Base-by-base conservation (phyloP, 2,113 vertebrate genomes). In the Cyprinus carpio region DNA sequence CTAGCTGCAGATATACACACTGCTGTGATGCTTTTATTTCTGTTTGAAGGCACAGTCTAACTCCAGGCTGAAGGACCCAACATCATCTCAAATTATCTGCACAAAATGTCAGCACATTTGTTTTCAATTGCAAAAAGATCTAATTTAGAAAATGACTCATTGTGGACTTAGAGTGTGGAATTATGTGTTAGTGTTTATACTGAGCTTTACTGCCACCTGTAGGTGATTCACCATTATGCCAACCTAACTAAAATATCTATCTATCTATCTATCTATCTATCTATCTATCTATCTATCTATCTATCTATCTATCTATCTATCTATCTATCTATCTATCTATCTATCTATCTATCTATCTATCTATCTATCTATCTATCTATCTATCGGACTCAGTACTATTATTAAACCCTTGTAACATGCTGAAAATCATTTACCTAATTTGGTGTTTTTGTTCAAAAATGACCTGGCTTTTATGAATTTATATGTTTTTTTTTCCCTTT, bases 141-240 rank as follows among this genome's bases (percentile, higher is more conserved):
- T 77, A 23, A 31, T 54, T 29, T 31, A 76, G 15, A 27, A 49
- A 71, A 49, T 43, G n/a, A 49, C 9, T 58, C 46, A 37, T 6
- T 16, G 20, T 54, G 29, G 58, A 29, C 11, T 16, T 2, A 29
- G 11, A 81, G 16, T 67, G 75, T 72, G 10, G 18, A 84, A 37
- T 1, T 3, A 43, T 69, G 6, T 29, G 13, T 31, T 18, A 16
- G 27, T 67, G 20, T 80, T 81, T 80, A 27, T 46, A 8, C 58
- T 46, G 72, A 15, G 29, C 60, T 51, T 79, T 84, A 64, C 75
- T 80, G 81, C 75, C 81, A 58, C 18, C 75, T 80, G 25, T 43
- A 64, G 85, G 80, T 60, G 20, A 49, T 8, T 64, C n/a, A 6
- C 9, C 37, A 46, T 8, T 49, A 27, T 1, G 43, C 11, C 11